Base-by-base conservation (phyloP, 1,140 invertebrate genomes). In the Zaprionus lachaisei region DNA sequence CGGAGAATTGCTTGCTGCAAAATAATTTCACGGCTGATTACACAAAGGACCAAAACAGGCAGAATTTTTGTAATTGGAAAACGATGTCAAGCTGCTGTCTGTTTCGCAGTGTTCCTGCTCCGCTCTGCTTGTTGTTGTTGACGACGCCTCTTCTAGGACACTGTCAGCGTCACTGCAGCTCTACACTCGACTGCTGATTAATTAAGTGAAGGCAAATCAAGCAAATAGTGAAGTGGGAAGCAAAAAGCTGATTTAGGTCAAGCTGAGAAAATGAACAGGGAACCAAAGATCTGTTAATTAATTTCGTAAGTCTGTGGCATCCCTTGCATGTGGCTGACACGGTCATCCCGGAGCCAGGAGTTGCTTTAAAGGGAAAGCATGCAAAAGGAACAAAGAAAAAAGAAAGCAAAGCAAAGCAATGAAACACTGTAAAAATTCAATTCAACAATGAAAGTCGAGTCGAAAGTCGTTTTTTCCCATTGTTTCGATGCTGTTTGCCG, bases 181-280 rank as follows among this genome's bases (percentile, higher is more conserved):
- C 58, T 66, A 80, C 79, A 81, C 85, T 90, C 79, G 81, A 90
- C 81, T 85, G 85, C 85, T 89, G 85, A 85, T 89, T 89, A 89
- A 89, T 89, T 90, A 90, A 89, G 79, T 80, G 80, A 85, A 72
- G 83, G 74, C 81, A 81, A 89, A 89, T 89, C 81, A 89, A 83
- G 84, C 72, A 56, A 71, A 31, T 15, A 14, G 51, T 67, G 20
- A 58, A 63, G 61, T 24, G 38, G 62, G 66, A 55, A 51, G 51
- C 74, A 71, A 74, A 65, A 72, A 63, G 37, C 63, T 72, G 73
- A 81, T 80, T 73, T 75, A 72, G 81, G 84, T 83, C 81, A 87
- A 75, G 68, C 65, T 64, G 31, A 68, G 81, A 67, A 84, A 56
- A 34, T 47, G 15, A 56, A 47, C 66, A 31, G 37, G 37, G 15